Conservation (phyloP, 2,113 vertebrate genomes). For the Cephalopholis sonnerati region DNA sequence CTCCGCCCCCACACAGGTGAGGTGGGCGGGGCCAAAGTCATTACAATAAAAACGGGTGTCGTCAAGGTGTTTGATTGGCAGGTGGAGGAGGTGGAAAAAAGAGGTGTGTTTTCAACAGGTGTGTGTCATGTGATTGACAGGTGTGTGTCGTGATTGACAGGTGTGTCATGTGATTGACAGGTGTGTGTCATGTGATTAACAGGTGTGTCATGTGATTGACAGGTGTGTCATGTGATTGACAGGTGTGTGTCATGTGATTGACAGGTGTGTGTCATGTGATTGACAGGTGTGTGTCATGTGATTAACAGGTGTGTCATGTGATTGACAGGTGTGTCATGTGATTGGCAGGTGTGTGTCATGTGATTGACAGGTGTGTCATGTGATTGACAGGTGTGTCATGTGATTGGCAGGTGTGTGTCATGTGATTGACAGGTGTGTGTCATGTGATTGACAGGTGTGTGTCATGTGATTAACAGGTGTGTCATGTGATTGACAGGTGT, state of each 20-base stretch:
- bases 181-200: not conserved
- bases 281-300: not conserved
- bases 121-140: not conserved
- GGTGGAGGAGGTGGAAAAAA: too few relatives aligned
- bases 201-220: not conserved
- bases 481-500: not conserved
- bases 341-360: not conserved
- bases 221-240: not conserved
- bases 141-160: not conserved
- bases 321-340: conserved; percentile 82
- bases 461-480: not conserved
- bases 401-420: not conserved
- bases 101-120: not conserved
- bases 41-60: not conserved
- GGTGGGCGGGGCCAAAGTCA: not conserved
- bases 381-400: not conserved
- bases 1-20: conserved; percentile 91
- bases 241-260: not conserved
- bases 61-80: not conserved
- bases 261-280: not conserved
- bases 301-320: not conserved
- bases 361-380: not conserved
- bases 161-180: conserved; percentile 68
- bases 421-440: not conserved
- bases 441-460: not conserved